phyloP scores from a whole-genome alignment of 2,888 invertebrate genomes.

The Synanthedon andrenaeformis region DNA sequence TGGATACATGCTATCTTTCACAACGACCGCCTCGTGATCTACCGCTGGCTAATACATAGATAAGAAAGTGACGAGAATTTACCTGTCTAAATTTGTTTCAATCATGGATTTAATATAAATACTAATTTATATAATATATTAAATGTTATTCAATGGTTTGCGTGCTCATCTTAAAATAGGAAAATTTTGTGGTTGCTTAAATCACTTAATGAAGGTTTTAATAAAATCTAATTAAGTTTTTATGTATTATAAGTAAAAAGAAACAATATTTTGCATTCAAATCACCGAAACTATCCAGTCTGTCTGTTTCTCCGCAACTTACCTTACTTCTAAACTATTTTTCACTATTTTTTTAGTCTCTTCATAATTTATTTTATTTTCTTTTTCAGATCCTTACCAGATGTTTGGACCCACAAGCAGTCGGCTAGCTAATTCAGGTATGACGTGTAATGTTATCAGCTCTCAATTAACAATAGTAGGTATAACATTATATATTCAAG shows the following conservation, averaged over 20 bases:
- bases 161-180: too few species aligned
- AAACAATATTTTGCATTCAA: too few species aligned
- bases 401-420: slow-evolving; percentile 98
- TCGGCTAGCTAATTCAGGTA: slow-evolving; percentile 94
- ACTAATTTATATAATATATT: too few species aligned
- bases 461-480: neutral
- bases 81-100: neutral
- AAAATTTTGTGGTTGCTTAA: too few species aligned
- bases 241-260: too few species aligned
- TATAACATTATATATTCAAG: neutral
- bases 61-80: neutral
- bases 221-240: too few species aligned
- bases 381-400: slow-evolving; percentile 94
- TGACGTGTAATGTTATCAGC: slow-evolving; percentile 22
- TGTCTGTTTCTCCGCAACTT: neutral
- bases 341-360: too few species aligned
- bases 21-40: slow-evolving; percentile 16
- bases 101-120: too few species aligned
- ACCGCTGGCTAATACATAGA: slow-evolving; percentile 6
- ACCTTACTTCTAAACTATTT: neutral
- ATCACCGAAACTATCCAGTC: too few species aligned
- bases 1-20: slow-evolving; percentile 43
- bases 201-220: too few species aligned
- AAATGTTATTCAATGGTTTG: too few species aligned
- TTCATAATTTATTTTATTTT: slow-evolving; percentile 7